Evolutionary conservation across 2,888 invertebrate species (phyloP).

Genomic region (Merodon equestris): DNA sequence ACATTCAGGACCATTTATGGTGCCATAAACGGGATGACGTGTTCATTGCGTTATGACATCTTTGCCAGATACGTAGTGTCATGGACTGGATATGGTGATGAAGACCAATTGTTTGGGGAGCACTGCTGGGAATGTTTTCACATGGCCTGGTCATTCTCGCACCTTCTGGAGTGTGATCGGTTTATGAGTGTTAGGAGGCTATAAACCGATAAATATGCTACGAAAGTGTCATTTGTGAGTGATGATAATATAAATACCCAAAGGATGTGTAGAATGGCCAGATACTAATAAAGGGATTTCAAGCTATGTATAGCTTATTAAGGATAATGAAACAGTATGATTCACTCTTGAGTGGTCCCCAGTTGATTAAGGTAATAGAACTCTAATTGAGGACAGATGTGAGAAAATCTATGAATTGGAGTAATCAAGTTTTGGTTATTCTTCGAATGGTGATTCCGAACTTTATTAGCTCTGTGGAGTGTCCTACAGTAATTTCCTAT

Average conservation of each 20-base stretch:
- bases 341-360: no score
- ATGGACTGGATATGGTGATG: no score
- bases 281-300: background rate
- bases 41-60: slow-evolving; percentile 28
- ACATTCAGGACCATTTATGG: slow-evolving; percentile 38
- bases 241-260: background rate
- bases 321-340: no score
- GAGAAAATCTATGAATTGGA: no score
- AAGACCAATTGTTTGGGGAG: background rate
- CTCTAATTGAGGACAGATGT: no score
- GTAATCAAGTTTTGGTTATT: no score
- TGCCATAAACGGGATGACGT: slow-evolving; percentile 55
- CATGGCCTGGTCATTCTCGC: slow-evolving; percentile 37
- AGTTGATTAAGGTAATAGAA: no score
- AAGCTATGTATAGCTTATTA: no score
- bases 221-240: slow-evolving; percentile 36
- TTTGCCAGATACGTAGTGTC: no score
- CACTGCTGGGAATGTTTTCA: slow-evolving; percentile 19
- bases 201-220: slow-evolving; percentile 56
- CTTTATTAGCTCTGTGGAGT: no score
- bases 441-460: no score
- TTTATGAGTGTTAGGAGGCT: slow-evolving; percentile 23
- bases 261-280: background rate
- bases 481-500: no score
- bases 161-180: slow-evolving; percentile 34